A percentile compares a stretch with the other conserved stretches of the same genome.
phyloP scores from a whole-genome alignment of 2,888 invertebrate species.

The Steinernema scapterisci region DNA sequence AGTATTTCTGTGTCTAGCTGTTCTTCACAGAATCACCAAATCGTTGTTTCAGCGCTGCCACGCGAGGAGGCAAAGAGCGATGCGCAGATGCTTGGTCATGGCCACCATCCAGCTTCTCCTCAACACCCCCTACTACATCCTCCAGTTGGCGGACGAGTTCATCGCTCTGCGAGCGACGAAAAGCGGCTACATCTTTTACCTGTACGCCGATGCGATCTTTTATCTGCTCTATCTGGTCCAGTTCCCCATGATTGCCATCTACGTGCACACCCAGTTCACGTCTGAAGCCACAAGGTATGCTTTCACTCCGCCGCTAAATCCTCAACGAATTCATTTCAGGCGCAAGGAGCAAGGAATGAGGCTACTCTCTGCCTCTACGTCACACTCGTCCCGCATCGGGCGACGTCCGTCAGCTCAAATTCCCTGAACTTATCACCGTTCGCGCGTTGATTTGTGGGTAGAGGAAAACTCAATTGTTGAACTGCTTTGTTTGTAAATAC shows the following conservation, averaged over 20 bases:
- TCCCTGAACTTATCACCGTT: too few relatives aligned
- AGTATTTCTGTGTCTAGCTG: too few relatives aligned
- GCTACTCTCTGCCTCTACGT: not conserved
- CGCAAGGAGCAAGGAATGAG: conserved; percentile 7
- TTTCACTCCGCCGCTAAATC: too few relatives aligned
- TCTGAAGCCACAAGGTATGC: not conserved
- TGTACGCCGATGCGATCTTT: conserved; percentile 56
- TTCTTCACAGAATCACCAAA: too few relatives aligned
- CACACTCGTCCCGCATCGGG: not conserved
- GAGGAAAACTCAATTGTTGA: too few relatives aligned
- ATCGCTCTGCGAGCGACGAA: conserved; percentile 41
- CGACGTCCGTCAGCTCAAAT: too few relatives aligned
- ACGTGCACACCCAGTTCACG: conserved; percentile 40
- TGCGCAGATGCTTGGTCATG: conserved; percentile 56
- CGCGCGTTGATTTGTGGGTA: too few relatives aligned
- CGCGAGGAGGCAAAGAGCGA: conserved; percentile 50
- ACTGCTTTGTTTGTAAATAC: too few relatives aligned
- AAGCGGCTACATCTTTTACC: conserved; percentile 43
- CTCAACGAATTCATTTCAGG: not conserved
- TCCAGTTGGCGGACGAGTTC: conserved; percentile 56
- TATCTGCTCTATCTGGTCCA: conserved; percentile 59
- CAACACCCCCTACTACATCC: conserved; percentile 58
- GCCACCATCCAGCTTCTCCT: conserved; percentile 57
- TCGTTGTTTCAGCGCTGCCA: conserved; percentile 35
- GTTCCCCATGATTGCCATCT: conserved; percentile 55